Evolutionary conservation across 2,797 vertebrate genomes (phyloP).

Genomic region (Passerculus sandwichensis): DNA sequence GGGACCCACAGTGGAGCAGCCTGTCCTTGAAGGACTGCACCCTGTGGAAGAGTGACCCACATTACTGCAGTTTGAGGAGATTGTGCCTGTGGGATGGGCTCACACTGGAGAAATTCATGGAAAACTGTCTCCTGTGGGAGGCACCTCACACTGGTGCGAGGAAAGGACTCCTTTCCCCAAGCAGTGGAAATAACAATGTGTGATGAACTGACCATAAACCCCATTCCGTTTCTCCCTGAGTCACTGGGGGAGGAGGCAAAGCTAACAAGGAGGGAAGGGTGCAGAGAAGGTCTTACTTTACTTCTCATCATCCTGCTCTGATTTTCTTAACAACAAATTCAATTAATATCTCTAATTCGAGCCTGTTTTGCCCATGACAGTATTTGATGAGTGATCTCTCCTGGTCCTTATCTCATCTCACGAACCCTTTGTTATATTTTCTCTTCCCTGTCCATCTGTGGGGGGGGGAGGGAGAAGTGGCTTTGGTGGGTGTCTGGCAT

Average conservation of each 20-base stretch:
- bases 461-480: background rate
- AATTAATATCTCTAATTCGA: background rate
- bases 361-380: background rate
- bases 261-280: background rate
- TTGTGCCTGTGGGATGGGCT: background rate
- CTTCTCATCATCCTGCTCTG: background rate
- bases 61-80: background rate
- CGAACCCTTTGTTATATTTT: background rate
- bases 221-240: fast-evolving
- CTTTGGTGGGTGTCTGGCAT: background rate
- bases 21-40: background rate
- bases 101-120: fast-evolving
- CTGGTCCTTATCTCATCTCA: background rate
- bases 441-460: background rate
- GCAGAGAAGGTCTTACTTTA: background rate
- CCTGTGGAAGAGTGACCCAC: background rate
- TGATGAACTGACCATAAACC: background rate
- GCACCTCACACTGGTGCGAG: background rate
- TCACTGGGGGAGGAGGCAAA: background rate
- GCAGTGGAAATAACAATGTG: background rate
- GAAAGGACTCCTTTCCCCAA: background rate
- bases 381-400: background rate
- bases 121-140: background rate
- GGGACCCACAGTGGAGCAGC: background rate
- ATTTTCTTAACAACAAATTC: background rate